A percentile compares a stretch with the other conserved stretches of the same genome.
Conservation (phyloP, 1,140 invertebrate species). For the Sarcophaga peregrina region DNA sequence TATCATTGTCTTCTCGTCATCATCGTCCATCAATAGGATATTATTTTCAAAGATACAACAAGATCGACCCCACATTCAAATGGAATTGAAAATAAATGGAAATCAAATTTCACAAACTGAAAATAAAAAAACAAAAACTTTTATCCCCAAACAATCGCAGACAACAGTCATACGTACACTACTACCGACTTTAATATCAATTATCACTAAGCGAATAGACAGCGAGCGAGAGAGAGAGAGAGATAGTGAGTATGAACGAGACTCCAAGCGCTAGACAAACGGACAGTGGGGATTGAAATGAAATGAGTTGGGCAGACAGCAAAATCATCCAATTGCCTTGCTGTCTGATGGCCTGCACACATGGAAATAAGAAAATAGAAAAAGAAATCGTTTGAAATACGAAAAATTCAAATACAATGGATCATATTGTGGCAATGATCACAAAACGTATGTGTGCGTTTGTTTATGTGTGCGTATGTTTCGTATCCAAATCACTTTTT, state of each 20-base stretch:
- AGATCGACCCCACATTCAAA: not conserved
- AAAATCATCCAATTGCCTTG: too few species aligned
- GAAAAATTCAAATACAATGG: not conserved
- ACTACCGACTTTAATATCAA: conserved; percentile 26
- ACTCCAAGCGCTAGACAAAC: too few species aligned
- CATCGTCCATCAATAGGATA: conserved; percentile 3
- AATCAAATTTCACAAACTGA: not conserved
- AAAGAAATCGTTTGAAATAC: too few species aligned
- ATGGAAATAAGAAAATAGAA: too few species aligned
- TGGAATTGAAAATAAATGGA: not conserved
- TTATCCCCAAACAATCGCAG: not conserved
- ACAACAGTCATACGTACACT: not conserved
- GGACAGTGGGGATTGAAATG: too few species aligned
- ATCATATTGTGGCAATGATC: not conserved
- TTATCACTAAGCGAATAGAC: conserved; percentile 16
- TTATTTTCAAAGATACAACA: conserved; percentile 25
- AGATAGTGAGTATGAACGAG: too few species aligned
- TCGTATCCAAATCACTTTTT: conserved; percentile 15
- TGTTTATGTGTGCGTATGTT: not conserved
- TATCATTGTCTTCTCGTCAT: not conserved
- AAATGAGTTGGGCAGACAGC: too few species aligned
- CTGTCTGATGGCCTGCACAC: too few species aligned
- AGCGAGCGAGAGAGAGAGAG: not conserved
- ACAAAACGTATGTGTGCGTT: not conserved
- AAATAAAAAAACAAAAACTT: not conserved